Evolutionary conservation across 2,797 vertebrate species (phyloP).

Genomic region (Myripristis jacobus): DNA sequence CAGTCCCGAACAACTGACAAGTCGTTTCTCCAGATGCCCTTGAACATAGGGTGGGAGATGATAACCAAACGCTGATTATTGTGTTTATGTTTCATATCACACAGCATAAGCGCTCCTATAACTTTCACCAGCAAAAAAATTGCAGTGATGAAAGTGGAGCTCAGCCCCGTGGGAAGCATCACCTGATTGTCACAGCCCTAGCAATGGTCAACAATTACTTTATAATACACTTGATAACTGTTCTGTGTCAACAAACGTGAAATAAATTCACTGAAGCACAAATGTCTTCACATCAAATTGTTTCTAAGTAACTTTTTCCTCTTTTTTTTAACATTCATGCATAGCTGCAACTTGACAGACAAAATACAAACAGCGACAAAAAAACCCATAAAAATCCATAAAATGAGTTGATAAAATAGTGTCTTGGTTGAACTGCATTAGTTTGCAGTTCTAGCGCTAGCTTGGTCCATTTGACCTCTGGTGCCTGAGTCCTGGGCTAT

Average conservation of each 20-base stretch:
- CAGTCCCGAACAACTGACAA: too few relatives aligned
- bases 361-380: slow-evolving; percentile 43
- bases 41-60: too few relatives aligned
- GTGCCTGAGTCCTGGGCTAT: slow-evolving; percentile 60
- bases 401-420: background rate
- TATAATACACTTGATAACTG: too few relatives aligned
- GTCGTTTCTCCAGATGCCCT: too few relatives aligned
- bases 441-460: slow-evolving; percentile 19
- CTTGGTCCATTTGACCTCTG: slow-evolving; percentile 12
- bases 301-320: background rate
- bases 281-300: slow-evolving; percentile 13
- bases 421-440: slow-evolving; percentile 11
- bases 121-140: too few relatives aligned
- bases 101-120: too few relatives aligned
- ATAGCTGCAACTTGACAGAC: background rate
- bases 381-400: background rate
- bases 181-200: too few relatives aligned
- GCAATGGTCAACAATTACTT: too few relatives aligned
- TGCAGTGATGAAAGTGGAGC: too few relatives aligned
- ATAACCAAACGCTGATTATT: too few relatives aligned
- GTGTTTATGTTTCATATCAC: too few relatives aligned
- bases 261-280: background rate
- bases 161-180: too few relatives aligned
- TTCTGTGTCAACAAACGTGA: background rate
- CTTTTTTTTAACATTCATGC: background rate